A percentile compares a stretch with the other conserved stretches of the same genome.
phyloP scores from a whole-genome alignment of 2,113 vertebrate genomes.

The Pterocles orientalis region DNA sequence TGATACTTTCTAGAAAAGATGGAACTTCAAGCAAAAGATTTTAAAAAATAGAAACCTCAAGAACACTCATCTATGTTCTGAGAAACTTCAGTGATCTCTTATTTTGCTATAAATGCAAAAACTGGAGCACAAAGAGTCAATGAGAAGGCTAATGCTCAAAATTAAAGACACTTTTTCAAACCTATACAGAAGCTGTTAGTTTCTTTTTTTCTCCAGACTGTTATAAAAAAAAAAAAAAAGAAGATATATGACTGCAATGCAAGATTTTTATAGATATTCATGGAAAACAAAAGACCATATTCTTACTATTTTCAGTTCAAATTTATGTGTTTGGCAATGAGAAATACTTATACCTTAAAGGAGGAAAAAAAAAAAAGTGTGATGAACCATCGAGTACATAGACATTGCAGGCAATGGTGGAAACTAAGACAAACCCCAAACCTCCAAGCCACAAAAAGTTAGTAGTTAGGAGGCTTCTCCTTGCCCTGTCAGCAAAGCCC shows the following conservation, averaged over 20 bases:
- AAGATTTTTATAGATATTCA: neutral
- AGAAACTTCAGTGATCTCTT: neutral
- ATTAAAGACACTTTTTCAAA: neutral
- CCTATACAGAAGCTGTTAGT: neutral
- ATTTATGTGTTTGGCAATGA: neutral
- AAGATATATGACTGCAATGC: neutral
- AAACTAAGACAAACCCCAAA: neutral
- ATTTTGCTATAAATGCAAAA: neutral
- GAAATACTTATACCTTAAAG: neutral
- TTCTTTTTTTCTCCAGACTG: neutral
- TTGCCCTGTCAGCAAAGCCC: neutral
- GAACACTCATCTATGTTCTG: neutral
- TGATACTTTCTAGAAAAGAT: neutral
- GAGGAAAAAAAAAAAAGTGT: fast-evolving
- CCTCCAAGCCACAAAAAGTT: neutral
- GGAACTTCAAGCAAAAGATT: neutral
- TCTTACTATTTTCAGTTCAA: neutral
- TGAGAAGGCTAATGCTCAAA: neutral
- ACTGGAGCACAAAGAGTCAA: neutral
- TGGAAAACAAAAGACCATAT: neutral
- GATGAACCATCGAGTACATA: neutral
- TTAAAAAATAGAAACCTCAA: neutral
- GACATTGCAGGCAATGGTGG: neutral
- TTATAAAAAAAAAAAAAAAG: neutral
- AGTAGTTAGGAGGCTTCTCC: neutral